Evolutionary conservation across 2,888 invertebrate genomes (phyloP).

Genomic region (Orthosia gothica): DNA sequence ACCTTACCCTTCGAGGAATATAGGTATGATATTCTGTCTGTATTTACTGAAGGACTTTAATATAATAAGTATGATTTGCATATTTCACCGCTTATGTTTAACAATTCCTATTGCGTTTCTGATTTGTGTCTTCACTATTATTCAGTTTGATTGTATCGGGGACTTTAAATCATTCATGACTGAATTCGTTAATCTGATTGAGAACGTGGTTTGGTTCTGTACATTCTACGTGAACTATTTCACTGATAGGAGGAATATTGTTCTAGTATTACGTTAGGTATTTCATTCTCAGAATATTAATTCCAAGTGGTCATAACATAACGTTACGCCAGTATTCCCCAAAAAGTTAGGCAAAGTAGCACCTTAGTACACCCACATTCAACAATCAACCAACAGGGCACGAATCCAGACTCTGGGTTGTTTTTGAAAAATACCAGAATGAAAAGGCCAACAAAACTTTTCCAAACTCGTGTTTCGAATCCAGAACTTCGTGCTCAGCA

Average conservation of each 20-base stretch:
- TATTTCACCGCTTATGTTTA: constrained; percentile 32
- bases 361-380: too few species aligned
- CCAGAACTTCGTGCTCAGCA: too few species aligned
- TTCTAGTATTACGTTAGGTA: background rate
- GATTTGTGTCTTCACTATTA: constrained; percentile 42
- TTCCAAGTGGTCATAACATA: too few species aligned
- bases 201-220: background rate
- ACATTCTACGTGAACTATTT: constrained; percentile 20
- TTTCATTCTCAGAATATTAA: background rate
- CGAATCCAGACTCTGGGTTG: too few species aligned
- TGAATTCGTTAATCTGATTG: constrained; percentile 31
- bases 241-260: background rate
- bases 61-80: constrained; percentile 40
- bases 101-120: constrained; percentile 38
- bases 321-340: too few species aligned
- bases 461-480: too few species aligned
- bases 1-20: too few species aligned
- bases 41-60: constrained; percentile 33
- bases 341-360: too few species aligned
- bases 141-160: constrained; percentile 51
- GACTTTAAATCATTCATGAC: constrained; percentile 38
- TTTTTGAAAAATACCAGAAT: too few species aligned
- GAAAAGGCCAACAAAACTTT: too few species aligned
- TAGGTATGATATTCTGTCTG: background rate
- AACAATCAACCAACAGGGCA: too few species aligned